Evolutionary conservation across 2,113 vertebrate genomes (phyloP).

Genomic region (Austrofundulus limnaeus): DNA sequence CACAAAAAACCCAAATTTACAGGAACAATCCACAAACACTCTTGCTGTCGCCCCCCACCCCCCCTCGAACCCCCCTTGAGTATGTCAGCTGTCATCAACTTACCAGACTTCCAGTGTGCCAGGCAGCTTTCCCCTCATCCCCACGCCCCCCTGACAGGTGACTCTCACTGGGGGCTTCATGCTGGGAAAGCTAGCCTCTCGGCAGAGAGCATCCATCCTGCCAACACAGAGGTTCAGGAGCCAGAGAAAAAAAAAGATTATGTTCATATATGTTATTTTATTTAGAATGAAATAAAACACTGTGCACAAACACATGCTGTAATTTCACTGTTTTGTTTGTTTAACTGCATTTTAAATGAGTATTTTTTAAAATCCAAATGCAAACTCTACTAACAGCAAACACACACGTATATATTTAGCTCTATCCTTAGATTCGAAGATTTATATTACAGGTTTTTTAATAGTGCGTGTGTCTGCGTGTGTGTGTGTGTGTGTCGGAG

Average conservation of each 20-base stretch:
- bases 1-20: slow-evolving; percentile 29
- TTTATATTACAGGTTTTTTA: slow-evolving; percentile 59
- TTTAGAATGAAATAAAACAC: too few relatives aligned
- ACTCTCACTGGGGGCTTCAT: slow-evolving; percentile 55
- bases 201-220: slow-evolving; percentile 45
- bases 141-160: slow-evolving; percentile 62
- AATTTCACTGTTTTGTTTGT: too few relatives aligned
- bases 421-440: slow-evolving; percentile 25
- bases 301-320: too few relatives aligned
- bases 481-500: slow-evolving; percentile 59
- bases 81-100: slow-evolving; percentile 66
- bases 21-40: slow-evolving; percentile 53
- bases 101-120: slow-evolving; percentile 56
- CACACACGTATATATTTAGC: neutral
- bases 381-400: neutral
- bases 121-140: slow-evolving; percentile 40
- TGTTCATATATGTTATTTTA: too few relatives aligned
- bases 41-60: slow-evolving; percentile 39
- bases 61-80: slow-evolving; percentile 44
- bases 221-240: slow-evolving; percentile 62
- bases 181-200: slow-evolving; percentile 50
- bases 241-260: too few relatives aligned
- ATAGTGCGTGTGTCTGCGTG: slow-evolving; percentile 62
- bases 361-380: too few relatives aligned
- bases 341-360: too few relatives aligned